Conservation (phyloP, 1,140 invertebrate species). For the Physella acuta region DNA sequence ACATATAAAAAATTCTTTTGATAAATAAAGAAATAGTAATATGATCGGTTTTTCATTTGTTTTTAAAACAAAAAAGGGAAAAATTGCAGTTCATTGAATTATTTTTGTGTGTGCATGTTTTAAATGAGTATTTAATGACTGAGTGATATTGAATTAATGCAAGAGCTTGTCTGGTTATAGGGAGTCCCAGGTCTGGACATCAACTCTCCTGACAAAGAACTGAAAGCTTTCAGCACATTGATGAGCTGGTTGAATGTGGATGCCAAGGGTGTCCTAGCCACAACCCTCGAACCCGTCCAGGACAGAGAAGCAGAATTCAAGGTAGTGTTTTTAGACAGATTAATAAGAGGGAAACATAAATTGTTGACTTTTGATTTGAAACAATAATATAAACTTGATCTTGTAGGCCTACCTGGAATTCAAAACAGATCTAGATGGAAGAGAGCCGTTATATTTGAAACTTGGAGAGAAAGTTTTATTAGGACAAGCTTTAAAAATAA, state of each 20-base stretch:
- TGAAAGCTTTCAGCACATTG: slow-evolving; percentile 78
- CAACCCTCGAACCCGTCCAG: slow-evolving; percentile 46
- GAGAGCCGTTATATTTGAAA: slow-evolving; percentile 44
- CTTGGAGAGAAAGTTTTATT: slow-evolving; percentile 44
- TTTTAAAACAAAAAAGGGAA: neutral
- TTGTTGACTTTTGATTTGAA: slow-evolving; percentile 42
- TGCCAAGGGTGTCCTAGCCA: slow-evolving; percentile 51
- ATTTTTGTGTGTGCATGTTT: neutral
- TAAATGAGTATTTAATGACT: neutral
- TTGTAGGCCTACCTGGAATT: slow-evolving; percentile 53
- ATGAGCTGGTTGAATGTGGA: slow-evolving; percentile 72
- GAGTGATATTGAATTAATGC: neutral
- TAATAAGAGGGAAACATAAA: slow-evolving; percentile 51
- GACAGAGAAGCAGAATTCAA: slow-evolving; percentile 55
- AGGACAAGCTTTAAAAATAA: slow-evolving; percentile 43
- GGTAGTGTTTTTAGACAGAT: slow-evolving; percentile 53
- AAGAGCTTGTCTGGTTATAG: slow-evolving; percentile 16
- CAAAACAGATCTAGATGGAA: slow-evolving; percentile 50
- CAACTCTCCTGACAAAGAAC: slow-evolving; percentile 72
- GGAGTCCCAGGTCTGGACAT: slow-evolving; percentile 34
- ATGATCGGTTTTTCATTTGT: neutral
- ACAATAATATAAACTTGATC: slow-evolving; percentile 45
- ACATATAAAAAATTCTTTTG: neutral
- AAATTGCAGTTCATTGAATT: neutral
- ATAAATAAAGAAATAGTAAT: neutral